Base-by-base conservation (phyloP, 2,113 vertebrate genomes). In the Galeopterus variegatus region DNA sequence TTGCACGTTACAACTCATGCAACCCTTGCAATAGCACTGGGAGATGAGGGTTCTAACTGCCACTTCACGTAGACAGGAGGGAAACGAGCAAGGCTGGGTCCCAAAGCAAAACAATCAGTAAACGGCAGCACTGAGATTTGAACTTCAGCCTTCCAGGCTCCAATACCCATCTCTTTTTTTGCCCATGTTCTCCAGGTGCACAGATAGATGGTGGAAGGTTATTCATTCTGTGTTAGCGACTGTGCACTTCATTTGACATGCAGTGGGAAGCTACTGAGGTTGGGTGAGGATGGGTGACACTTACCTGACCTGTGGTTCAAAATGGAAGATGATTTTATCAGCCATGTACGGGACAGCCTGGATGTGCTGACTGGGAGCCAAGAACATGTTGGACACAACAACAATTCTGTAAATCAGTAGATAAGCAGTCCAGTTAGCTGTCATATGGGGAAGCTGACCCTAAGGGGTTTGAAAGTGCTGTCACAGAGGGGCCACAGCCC, bases 1-100 rank as follows among this genome's bases (percentile, higher is more conserved):
- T 19, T 5, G 2, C 3, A 1, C 0, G 7, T 14, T 17, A 19
- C 2, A 0, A 8, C 41, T 69, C 64, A 31, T 23, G 80, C 26
- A 41, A 0, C 50, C 6, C 4, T 81, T 65, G 36, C 0, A 60
- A 33, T 10, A 76, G 28, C 28, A 4, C 5, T 19, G 8, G 70
- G 26, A 73, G 21, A 33, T 13, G 19, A 5, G 69, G 24, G 4
- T 33, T 50, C n/a, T 36, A 24, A 36, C 3, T 21, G 28, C 19
- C 26, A 18, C 19, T 82, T 91, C 24, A 70, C 17, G 14, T 3
- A 26, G 33, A 48, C 5, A 45, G 24, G 31, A 67, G 14, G 65
- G 52, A 62, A n/a, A 3, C 1, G 62, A 83, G n/a, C 1, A 56
- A 83, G n/a, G 15, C 70, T 95, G 6, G 19, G 8, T 33, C 36